phyloP scores from a whole-genome alignment of 2,797 vertebrate species.

The Nyctalus aviator region DNA sequence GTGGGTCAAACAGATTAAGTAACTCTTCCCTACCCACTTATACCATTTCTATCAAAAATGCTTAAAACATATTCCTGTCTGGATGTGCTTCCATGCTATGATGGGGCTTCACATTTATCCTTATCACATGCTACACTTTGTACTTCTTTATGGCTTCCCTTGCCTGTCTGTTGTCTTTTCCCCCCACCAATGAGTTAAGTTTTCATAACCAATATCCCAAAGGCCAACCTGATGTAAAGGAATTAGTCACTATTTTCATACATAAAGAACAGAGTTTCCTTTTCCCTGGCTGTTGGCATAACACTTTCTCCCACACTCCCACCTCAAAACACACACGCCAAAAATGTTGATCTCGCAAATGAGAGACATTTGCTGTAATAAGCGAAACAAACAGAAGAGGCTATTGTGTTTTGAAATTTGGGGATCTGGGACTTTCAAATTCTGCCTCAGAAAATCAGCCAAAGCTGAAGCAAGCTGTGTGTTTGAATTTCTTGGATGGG shows the following conservation, averaged over 20 bases:
- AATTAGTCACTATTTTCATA: conserved; percentile 79
- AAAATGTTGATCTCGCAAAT: conserved; percentile 71
- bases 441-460: conserved; percentile 75
- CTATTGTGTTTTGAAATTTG: conserved; percentile 79
- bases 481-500: conserved; percentile 66
- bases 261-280: conserved; percentile 64
- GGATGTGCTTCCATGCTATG: background rate
- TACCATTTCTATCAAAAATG: conserved; percentile 35
- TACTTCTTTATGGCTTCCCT: background rate
- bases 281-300: conserved; percentile 79
- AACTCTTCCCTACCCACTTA: conserved; percentile 29
- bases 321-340: conserved; percentile 60
- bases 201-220: conserved; percentile 71
- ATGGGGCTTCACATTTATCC: background rate
- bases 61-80: background rate
- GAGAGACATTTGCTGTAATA: conserved; percentile 79
- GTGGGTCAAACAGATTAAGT: background rate
- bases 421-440: conserved; percentile 77
- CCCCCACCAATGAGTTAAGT: conserved; percentile 1
- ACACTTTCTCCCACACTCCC: conserved; percentile 73
- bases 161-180: background rate
- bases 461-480: conserved; percentile 78
- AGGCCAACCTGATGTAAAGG: conserved; percentile 65
- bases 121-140: background rate
- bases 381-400: conserved; percentile 81